Evolutionary conservation across 30 jellyfish, hydroid and myxozoan species (phyloP), one percentile per base, ranked within the genome.

Genomic region (Hydra vulgaris): DNA sequence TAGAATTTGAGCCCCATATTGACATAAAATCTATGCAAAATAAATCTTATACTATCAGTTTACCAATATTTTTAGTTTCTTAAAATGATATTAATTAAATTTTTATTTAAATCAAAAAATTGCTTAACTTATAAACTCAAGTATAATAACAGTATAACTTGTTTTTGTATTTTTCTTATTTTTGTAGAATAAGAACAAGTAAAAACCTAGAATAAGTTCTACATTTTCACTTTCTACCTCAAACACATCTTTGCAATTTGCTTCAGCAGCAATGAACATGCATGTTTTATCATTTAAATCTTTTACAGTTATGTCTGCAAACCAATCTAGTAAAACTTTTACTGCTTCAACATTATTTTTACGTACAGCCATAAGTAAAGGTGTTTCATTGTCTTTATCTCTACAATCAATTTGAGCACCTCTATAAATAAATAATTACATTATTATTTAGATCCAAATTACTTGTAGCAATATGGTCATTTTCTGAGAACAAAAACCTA

Each of bases 1-100:
- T 61, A 86, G 80, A 54, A 12, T 23, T 53, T 75, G 54, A 26
- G 40, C 67, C 18, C 56, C 67, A 40, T 40, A 40, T 40, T 40
- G 61, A 40, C 61, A 40, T 40, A 40, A 40, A 12, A 40, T 5
- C 61, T 40, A 40, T 5, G 12, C 12, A 40, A 40, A 40, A 40
- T 40, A 3, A 40, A 3, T 40, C 5, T 40, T 40, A 40, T 3
- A 40, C 12, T 3, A 40, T 3, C 61, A 40, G n/a, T n/a, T n/a
- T n/a, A n/a, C n/a, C n/a, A n/a, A n/a, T n/a, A n/a, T n/a, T n/a
- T n/a, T n/a, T n/a, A n/a, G n/a, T n/a, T n/a, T n/a, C n/a, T n/a
- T n/a, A n/a, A n/a, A n/a, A n/a, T n/a, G n/a, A n/a, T n/a, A n/a
- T n/a, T n/a, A n/a, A n/a, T n/a, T n/a, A n/a, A n/a, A n/a, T n/a